Percentiles rank a stretch among this genome's conserved stretches.
These are phyloP conservation scores for Drosophila parthenogenetica DNA, from an alignment of 2,888 invertebrate genomes.

Conservation along the genomic window DNA sequence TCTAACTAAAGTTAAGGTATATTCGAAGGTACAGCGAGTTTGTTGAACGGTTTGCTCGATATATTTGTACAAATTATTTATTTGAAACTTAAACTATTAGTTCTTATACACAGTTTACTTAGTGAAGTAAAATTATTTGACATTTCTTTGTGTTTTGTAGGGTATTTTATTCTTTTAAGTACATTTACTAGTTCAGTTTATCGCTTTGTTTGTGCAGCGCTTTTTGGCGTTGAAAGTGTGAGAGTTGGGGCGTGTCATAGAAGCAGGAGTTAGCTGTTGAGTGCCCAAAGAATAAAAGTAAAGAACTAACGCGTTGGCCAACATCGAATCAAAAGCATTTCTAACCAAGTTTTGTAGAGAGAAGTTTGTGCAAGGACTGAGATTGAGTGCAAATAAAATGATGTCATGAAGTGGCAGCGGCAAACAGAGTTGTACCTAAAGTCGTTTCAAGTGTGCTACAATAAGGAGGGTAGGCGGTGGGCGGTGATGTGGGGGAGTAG, in stretches of 20 bases:
- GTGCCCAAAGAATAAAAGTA: conserved; percentile 43
- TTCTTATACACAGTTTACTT: too few relatives aligned
- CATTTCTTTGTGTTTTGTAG: too few relatives aligned
- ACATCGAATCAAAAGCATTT: conserved; percentile 73
- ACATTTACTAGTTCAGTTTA: conserved; percentile 5
- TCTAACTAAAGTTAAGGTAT: neutral
- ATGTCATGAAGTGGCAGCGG: conserved; percentile 74
- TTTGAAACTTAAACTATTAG: too few relatives aligned
- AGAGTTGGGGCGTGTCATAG: neutral
- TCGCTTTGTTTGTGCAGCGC: conserved; percentile 48
- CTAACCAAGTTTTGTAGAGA: conserved; percentile 62
- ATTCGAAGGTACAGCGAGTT: neutral
- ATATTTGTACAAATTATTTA: too few relatives aligned
- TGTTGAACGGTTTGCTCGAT: neutral
- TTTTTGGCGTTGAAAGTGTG: conserved; percentile 26
- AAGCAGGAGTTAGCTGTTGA: conserved; percentile 23
- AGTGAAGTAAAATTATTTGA: too few relatives aligned
- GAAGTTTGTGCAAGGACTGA: conserved; percentile 62
- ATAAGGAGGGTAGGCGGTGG: neutral
- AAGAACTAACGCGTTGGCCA: conserved; percentile 51
- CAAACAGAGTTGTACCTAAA: conserved; percentile 35
- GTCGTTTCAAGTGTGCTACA: conserved; percentile 6
- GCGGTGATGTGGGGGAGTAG: neutral
- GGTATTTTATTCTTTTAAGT: too few relatives aligned
- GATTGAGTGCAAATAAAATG: conserved; percentile 81